phyloP scores from a whole-genome alignment of 2,797 vertebrate genomes.

The Fratercula arctica region DNA sequence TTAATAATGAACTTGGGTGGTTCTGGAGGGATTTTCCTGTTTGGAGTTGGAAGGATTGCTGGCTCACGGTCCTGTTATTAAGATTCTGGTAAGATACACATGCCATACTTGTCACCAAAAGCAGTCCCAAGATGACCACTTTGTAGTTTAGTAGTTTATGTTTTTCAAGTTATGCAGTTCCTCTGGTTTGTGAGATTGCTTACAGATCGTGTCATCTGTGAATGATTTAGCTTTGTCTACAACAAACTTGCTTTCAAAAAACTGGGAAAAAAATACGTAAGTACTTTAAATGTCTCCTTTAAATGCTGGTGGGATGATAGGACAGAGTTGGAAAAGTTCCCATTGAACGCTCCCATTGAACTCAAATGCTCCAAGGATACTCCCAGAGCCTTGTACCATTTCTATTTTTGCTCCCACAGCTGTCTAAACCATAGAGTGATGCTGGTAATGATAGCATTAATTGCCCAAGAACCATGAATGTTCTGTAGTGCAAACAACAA shows the following conservation, averaged over 20 bases:
- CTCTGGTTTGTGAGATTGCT: not conserved
- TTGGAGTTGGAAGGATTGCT: not conserved
- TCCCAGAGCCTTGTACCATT: not conserved
- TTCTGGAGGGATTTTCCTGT: not conserved
- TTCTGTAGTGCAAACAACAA: not conserved
- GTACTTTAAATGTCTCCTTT: not conserved
- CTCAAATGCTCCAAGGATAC: not conserved
- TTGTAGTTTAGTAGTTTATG: not conserved
- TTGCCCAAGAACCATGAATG: not conserved
- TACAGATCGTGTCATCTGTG: not conserved
- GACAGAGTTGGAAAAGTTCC: not conserved
- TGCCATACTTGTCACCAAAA: not conserved
- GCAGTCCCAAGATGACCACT: not conserved
- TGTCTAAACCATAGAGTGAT: not conserved
- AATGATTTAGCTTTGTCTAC: not conserved
- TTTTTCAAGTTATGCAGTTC: not conserved
- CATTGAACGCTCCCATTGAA: not conserved
- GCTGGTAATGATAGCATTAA: not conserved
- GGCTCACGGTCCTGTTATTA: not conserved
- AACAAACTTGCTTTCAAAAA: not conserved
- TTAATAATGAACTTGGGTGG: not conserved
- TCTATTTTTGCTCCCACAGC: not conserved
- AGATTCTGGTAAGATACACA: not conserved
- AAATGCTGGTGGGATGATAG: not conserved
- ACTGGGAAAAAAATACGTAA: too few relatives aligned